Evolutionary conservation across 2,888 invertebrate genomes (phyloP), one percentile per base, ranked within the genome.

Genomic region (Glyphotaelius pellucidus): DNA sequence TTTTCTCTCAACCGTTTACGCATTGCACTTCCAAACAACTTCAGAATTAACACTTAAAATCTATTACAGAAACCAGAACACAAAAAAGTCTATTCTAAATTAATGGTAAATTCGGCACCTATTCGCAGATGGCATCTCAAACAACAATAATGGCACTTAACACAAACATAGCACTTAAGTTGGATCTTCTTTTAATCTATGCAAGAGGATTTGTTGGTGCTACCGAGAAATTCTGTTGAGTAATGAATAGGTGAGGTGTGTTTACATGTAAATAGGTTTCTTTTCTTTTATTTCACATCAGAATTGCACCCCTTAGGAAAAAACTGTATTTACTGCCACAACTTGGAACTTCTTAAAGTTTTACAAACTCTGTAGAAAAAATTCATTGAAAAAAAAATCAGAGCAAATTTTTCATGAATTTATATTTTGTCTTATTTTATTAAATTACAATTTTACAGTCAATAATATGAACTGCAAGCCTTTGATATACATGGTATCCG

Each of bases 191-290:
- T 15, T 83, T 30, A 90, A 90, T 85, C 84, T 85, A 84, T 84
- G 85, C 90, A 15, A 90, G 83, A 47, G 32, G 31, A n/a, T 83
- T 81, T 32, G 15, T 84, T 52, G 67, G n/a, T 32, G 5, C n/a
- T 90, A 90, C 90, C 90, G 19, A 85, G 90, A 90, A 90, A 52
- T 25, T 30, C 90, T 90, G 52, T 81, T 83, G 81, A 81, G 15
- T 0, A 7, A 0, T 83, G 83, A 32, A 25, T 83, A 83, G 32
- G 25, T 7, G 30, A 38, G 35, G 79, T 83, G 90, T 90, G 90
- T 90, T 85, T 90, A 79, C 67, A 38, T 84, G 32, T 67, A 30
- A 90, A 90, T 79, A 83, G 19, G 38, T 47, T 90, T 85, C 31
- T 85, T 47, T 35, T 84, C 25, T 83, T 90, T 32, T 90, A 52